These are phyloP conservation scores for Coregonus sp. DNA, from an alignment of 2,797 vertebrate species.

Conservation along the genomic window DNA sequence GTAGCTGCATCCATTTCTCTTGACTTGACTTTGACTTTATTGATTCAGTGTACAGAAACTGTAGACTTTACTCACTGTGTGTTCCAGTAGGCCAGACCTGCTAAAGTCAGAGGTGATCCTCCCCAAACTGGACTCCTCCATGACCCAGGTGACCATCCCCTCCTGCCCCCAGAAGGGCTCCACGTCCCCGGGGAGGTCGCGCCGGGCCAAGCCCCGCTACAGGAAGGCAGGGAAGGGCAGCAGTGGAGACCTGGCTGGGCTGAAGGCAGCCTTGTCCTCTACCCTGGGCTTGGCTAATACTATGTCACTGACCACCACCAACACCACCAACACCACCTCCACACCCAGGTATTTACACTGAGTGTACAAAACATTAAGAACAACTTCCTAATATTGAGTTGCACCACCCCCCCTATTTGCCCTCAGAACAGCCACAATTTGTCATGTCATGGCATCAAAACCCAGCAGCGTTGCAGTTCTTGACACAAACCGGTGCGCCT, in stretches of 20 bases:
- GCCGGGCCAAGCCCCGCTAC: constrained; percentile 88
- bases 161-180: constrained; percentile 85
- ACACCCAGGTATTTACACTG: constrained; percentile 11
- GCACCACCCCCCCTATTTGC: too few species aligned
- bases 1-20: not conserved
- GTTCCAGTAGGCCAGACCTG: constrained; percentile 85
- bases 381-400: too few species aligned
- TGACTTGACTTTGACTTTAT: not conserved
- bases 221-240: constrained; percentile 87
- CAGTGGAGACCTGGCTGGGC: constrained; percentile 84
- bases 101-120: constrained; percentile 92
- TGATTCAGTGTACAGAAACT: not conserved
- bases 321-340: not conserved
- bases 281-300: constrained; percentile 68
- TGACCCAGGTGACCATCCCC: constrained; percentile 89
- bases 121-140: constrained; percentile 87
- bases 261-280: constrained; percentile 77
- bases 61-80: not conserved
- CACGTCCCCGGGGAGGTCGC: constrained; percentile 88
- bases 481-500: too few species aligned
- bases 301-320: constrained; percentile 42
- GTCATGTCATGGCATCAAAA: too few species aligned
- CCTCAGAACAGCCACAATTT: too few species aligned
- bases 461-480: too few species aligned
- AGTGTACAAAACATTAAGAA: too few species aligned